phyloP scores from a whole-genome alignment of 2,113 vertebrate species.

The Nothobranchius furzeri region DNA sequence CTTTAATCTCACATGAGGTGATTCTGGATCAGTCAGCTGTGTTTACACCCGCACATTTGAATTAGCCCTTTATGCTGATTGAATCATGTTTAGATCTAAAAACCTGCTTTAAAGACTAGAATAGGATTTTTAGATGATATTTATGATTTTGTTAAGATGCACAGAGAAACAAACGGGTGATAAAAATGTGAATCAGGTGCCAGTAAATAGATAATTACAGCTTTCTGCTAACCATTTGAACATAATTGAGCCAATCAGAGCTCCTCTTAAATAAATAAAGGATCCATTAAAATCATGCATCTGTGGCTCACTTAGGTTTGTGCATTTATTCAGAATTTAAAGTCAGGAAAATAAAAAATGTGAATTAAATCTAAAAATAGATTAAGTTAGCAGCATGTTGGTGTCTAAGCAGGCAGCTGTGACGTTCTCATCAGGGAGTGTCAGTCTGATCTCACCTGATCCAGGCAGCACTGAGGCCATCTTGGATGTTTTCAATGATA shows the following conservation, averaged over 20 bases:
- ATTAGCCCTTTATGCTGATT: constrained; percentile 33
- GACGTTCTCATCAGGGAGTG: constrained; percentile 71
- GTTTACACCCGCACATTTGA: neutral
- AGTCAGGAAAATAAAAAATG: neutral
- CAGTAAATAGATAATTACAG: neutral
- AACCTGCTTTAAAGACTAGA: too few relatives aligned
- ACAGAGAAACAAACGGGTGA: too few relatives aligned
- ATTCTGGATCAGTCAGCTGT: neutral
- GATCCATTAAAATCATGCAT: neutral
- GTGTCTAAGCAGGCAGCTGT: constrained; percentile 14
- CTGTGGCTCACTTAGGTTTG: too few relatives aligned
- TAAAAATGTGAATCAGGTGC: neutral
- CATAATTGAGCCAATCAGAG: constrained; percentile 24
- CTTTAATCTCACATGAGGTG: neutral
- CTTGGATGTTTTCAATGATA: constrained; percentile 67
- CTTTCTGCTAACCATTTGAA: fast-evolving
- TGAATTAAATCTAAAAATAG: neutral
- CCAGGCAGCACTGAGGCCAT: constrained; percentile 70
- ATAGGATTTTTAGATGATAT: neutral
- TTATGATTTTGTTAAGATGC: too few relatives aligned
- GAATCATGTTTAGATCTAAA: too few relatives aligned
- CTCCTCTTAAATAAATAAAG: too few relatives aligned
- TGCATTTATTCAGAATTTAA: neutral
- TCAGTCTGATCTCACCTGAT: constrained; percentile 45
- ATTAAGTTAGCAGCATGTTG: neutral